Base-by-base conservation (phyloP, 1,140 invertebrate species). In the Drosophila subpulchrella region DNA sequence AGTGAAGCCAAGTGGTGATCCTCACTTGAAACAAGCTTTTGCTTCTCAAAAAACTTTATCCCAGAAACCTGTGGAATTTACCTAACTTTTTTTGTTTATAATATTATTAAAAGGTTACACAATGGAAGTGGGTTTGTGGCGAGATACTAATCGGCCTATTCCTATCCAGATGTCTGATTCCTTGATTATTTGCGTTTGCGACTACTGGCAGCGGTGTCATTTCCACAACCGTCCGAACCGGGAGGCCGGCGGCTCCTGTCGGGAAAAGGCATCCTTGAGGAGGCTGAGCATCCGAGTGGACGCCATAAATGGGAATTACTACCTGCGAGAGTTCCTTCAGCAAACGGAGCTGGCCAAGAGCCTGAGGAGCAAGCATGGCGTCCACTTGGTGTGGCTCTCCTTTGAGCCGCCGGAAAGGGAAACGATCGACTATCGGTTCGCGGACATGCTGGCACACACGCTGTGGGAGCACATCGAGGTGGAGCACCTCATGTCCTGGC, bases 401-500 rank as follows among this genome's bases (percentile, higher is more conserved):
- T 76, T 95, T 32, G 79, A 93, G 65, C 92, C 93, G 30, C 94
- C 95, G 8, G 93, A 92, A 32, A 93, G 91, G 59, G 94, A 96
- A 81, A 94, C 95, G 41, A 92, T 96, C 65, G 95, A 96, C 93
- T 94, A 95, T 82, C 94, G 93, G 61, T 96, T 95, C 93, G 93
- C 93, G 85, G 92, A 91, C 74, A 93, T 82, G 91, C 80, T 89
- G 71, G 92, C 78, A 12, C 91, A 65, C 60, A 93, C 94, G 78
- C 93, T 93, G 24, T 93, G 93, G 93, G 95, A 97, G 93, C 93
- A 94, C 74, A 94, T 95, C 74, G 95, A 97, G 93, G 93, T 98
- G 72, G 97, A 98, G 89, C 95, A 97, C 93, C 94, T 96, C 8
- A 96, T 98, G 94, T 97, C 97, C 4, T 98, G 98, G 97, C 93